Evolutionary conservation across 2,797 vertebrate genomes (phyloP).

Genomic region (Alosa sapidissima): DNA sequence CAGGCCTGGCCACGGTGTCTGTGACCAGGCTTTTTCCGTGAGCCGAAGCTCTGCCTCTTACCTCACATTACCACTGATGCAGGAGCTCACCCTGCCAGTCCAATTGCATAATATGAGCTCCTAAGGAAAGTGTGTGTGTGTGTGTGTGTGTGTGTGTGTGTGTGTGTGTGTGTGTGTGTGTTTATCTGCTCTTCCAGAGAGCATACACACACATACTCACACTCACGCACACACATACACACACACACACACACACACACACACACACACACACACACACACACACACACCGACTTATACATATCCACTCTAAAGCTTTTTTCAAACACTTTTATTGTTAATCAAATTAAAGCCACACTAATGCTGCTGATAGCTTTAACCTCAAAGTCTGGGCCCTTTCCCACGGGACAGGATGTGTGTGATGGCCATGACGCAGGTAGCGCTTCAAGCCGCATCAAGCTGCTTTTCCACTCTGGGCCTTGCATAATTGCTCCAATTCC

Average conservation of each 20-base stretch:
- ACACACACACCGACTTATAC: neutral
- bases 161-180: neutral
- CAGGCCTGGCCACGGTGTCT: neutral
- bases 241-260: neutral
- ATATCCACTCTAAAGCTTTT: neutral
- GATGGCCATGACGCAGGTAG: constrained; percentile 35
- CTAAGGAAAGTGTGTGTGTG: neutral
- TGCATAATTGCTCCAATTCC: constrained; percentile 46
- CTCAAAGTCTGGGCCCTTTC: constrained; percentile 26
- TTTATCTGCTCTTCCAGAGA: neutral
- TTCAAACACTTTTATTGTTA: constrained; percentile 40
- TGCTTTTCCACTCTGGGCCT: constrained; percentile 32
- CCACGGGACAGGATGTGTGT: constrained; percentile 12
- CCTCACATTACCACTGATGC: constrained; percentile 33
- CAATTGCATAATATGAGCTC: constrained; percentile 38
- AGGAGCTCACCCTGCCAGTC: constrained; percentile 29
- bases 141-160: neutral
- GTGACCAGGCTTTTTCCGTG: neutral
- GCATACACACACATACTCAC: too few species aligned
- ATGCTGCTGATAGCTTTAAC: constrained; percentile 49
- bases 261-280: neutral
- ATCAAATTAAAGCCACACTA: constrained; percentile 48
- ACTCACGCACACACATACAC: neutral
- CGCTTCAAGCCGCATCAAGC: neutral
- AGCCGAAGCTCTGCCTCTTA: neutral